Conservation (phyloP, 2,113 vertebrate genomes). For the rat (Rattus norvegicus) region GRCr8 NC_086022.1:140184501-140185000, state of each 20-base stretch:
- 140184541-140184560: neutral
- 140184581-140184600: neutral
- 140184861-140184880: neutral
- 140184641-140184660: neutral
- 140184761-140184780: neutral
- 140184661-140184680: neutral
- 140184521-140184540: neutral
- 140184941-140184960: neutral
- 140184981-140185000: neutral
- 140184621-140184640: neutral
- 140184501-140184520: neutral
- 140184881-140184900: no score
- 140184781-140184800: neutral
- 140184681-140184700: neutral
- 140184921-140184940: no score
- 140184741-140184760: neutral
- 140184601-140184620: neutral
- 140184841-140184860: slow-evolving; percentile 22
- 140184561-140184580: neutral
- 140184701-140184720: neutral
- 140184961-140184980: neutral
- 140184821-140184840: neutral
- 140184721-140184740: neutral
- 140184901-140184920: no score
- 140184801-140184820: neutral